Evolutionary conservation across 2,797 vertebrate genomes (phyloP).

Genomic region (Mus caroli): DNA sequence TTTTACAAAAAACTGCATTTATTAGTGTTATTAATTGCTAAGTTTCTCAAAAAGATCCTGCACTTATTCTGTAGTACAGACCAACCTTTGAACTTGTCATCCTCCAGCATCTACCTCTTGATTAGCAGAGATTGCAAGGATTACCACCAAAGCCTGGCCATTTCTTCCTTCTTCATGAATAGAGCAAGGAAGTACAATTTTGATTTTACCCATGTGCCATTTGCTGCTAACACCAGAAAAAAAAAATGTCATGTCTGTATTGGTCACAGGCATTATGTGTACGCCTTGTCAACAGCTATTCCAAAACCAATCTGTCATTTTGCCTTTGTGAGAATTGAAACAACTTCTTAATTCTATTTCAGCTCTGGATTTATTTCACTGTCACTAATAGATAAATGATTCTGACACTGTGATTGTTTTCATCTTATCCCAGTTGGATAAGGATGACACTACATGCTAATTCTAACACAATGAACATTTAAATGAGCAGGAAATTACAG

Average conservation of each 20-base stretch:
- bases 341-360: conserved; percentile 75
- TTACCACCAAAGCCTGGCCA: neutral
- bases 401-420: conserved; percentile 59
- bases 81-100: neutral
- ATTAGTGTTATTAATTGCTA: neutral
- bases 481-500: conserved; percentile 66
- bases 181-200: neutral
- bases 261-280: conserved; percentile 33
- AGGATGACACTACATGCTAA: conserved; percentile 64
- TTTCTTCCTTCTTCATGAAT: neutral
- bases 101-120: neutral
- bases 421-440: conserved; percentile 5
- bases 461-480: conserved; percentile 73
- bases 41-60: neutral
- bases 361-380: conserved; percentile 54
- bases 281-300: conserved; percentile 38
- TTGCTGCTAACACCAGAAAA: conserved; percentile 24
- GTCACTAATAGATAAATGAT: conserved; percentile 67
- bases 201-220: neutral
- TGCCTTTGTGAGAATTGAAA: conserved; percentile 65
- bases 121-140: neutral
- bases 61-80: neutral
- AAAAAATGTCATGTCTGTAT: neutral
- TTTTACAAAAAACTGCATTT: neutral
- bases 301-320: conserved; percentile 64